Base-by-base conservation (phyloP, 2,888 invertebrate genomes). In the Syritta pipiens region DNA sequence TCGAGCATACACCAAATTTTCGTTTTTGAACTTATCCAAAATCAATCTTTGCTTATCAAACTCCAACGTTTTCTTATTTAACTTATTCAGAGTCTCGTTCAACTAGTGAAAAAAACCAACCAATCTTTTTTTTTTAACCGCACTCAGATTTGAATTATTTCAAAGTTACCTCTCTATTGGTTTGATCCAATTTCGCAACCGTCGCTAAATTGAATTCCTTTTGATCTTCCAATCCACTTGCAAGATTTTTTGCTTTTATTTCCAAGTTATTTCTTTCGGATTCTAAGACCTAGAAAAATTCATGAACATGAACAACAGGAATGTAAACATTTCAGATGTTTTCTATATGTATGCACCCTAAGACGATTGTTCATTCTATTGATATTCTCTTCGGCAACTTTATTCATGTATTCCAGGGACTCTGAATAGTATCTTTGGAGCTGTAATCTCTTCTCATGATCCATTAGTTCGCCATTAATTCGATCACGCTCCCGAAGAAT, bases 401-500 rank as follows among this genome's bases (percentile, higher is more conserved):
- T 83, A 22, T 85, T 83, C 3, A 85, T 83, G 28, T 86, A 85
- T 62, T 88, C 88, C 63, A 88, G 35, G 0, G 84, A 83, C 3
- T 85, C 84, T 0, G 85, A 79, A 65, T 88, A 88, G 26, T 79
- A 72, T 0, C 88, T 84, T 76, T 87, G 85, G 4, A 84, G 53
- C 57, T 86, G 83, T 7, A 88, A 75, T 1, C 88, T 86, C 30
- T 84, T 86, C 59, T 85, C 84, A 24, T 86, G 74, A 9, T 88
- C 88, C 9, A 65, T 81, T 1, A 88, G 81, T 26, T 88, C 88
- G 0, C 77, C 83, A 69, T 85, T 85, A 32, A 88, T 79, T 0
- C 88, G 87, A 83, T 88, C 88, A 0, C 88, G 85, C 72, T 88
- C 88, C 2, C 85, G 84, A 32, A 85, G 84, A 20, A 86, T 86